Conservation (phyloP, 2,113 vertebrate genomes). For the Tachuris rubrigastra region DNA sequence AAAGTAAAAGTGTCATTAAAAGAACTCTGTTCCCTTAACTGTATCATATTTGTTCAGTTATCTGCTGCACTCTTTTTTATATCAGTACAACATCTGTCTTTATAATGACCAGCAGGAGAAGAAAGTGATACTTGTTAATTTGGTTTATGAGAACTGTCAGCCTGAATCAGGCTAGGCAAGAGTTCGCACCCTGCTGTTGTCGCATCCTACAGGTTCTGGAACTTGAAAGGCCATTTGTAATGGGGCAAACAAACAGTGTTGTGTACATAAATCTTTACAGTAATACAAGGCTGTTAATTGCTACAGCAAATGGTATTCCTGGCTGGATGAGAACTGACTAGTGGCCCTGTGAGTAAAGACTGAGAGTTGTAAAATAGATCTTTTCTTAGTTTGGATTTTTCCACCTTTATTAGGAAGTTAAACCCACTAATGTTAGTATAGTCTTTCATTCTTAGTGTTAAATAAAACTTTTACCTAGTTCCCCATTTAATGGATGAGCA, state of each 20-base stretch:
- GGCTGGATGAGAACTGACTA: neutral
- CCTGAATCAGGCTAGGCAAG: fast-evolving
- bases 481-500: neutral
- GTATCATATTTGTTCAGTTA: fast-evolving
- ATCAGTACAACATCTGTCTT: neutral
- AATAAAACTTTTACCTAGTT: neutral
- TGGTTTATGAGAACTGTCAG: neutral
- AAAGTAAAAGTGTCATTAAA: neutral
- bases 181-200: fast-evolving
- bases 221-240: neutral
- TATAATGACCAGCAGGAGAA: neutral
- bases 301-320: neutral
- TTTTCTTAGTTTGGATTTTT: neutral
- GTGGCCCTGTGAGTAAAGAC: neutral
- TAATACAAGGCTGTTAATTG: neutral
- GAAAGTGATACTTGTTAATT: neutral
- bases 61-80: neutral
- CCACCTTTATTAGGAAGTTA: neutral
- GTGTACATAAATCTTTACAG: neutral
- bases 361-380: neutral
- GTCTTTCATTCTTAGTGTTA: neutral
- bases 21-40: neutral
- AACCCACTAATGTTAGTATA: fast-evolving
- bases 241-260: neutral
- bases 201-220: neutral